Percentiles rank a stretch among this genome's conserved stretches.
Evolutionary conservation across 2,888 invertebrate genomes (phyloP).

Genomic region (Teleiodes luculella): DNA sequence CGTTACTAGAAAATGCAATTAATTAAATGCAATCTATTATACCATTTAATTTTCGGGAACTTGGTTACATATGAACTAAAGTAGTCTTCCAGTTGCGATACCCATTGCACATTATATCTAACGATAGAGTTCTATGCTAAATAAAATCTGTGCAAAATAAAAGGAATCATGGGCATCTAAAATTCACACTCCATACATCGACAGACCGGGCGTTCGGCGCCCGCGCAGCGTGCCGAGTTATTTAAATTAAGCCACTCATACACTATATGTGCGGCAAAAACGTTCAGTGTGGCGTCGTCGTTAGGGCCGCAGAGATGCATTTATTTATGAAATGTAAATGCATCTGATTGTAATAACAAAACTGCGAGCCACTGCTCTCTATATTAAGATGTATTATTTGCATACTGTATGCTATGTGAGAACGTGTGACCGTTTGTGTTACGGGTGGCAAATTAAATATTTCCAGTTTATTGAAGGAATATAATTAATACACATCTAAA

Average conservation of each 20-base stretch:
- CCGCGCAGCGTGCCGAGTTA: constrained; percentile 42
- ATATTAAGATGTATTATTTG: constrained; percentile 79
- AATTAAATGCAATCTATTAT: too few relatives aligned
- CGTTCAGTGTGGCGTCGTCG: constrained; percentile 63
- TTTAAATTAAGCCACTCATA: constrained; percentile 64
- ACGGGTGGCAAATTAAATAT: constrained; percentile 31
- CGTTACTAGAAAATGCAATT: too few relatives aligned
- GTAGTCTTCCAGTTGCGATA: background rate
- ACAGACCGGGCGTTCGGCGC: constrained; percentile 25
- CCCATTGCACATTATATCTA: background rate
- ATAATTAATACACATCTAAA: background rate
- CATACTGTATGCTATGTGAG: constrained; percentile 57
- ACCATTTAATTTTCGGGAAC: too few relatives aligned
- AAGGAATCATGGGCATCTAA: constrained; percentile 22
- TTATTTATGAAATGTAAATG: constrained; percentile 80
- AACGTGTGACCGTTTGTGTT: constrained; percentile 56
- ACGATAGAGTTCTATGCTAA: constrained; percentile 4
- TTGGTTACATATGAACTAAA: background rate
- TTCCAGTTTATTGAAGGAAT: background rate
- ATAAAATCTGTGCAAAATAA: constrained; percentile 11
- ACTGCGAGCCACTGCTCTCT: constrained; percentile 68
- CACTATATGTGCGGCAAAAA: constrained; percentile 53
- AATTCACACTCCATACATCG: constrained; percentile 51
- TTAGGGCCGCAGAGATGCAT: constrained; percentile 68
- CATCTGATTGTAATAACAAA: constrained; percentile 79